phyloP scores from a whole-genome alignment of 2,113 vertebrate species.

The Promerops cafer region DNA sequence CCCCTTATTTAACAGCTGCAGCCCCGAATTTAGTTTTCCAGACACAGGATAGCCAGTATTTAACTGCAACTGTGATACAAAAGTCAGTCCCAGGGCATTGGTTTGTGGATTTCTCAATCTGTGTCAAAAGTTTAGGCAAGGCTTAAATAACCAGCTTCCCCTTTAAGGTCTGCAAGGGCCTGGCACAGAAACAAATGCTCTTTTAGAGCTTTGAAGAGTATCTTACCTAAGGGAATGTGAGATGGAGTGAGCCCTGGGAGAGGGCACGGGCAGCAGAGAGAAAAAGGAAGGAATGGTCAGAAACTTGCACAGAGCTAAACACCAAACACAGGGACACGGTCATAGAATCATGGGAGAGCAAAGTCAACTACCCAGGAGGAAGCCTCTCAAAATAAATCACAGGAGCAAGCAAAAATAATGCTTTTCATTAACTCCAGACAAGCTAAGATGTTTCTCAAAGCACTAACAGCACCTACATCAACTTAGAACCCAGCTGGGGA shows the following conservation, averaged over 20 bases:
- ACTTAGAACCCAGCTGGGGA: neutral
- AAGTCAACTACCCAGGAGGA: neutral
- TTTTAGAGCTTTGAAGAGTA: neutral
- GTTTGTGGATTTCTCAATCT: neutral
- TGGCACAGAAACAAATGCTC: neutral
- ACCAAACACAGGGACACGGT: accelerated
- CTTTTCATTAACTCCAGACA: neutral
- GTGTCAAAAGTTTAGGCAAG: neutral
- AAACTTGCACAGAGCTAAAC: neutral
- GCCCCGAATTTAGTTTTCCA: neutral
- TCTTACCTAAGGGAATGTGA: conserved; percentile 97
- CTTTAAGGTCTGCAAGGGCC: neutral
- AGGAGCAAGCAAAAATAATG: neutral
- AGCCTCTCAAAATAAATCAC: neutral
- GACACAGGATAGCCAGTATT: neutral
- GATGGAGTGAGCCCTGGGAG: conserved; percentile 90
- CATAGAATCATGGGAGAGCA: neutral
- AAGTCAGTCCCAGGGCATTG: neutral
- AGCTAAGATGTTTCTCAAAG: neutral
- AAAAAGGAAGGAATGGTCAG: conserved; percentile 47
- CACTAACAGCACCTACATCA: neutral
- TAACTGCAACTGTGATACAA: neutral
- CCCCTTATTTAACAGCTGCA: neutral
- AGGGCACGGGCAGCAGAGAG: conserved; percentile 69
- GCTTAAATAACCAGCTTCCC: neutral